Evolutionary conservation across 1,140 invertebrate genomes (phyloP).

Genomic region (Stegodyphus mimosarum): DNA sequence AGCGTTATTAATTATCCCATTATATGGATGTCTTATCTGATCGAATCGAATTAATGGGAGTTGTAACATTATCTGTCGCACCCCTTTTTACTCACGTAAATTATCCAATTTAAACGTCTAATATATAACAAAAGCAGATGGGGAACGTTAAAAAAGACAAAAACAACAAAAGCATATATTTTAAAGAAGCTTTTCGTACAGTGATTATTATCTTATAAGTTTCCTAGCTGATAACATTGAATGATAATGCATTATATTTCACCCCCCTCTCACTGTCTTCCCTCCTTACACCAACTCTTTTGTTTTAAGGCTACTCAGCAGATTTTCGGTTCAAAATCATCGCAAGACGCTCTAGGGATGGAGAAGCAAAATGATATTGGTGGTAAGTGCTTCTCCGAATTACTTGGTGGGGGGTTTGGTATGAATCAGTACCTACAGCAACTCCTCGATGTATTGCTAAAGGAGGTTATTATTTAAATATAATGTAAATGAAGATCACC

Average conservation of each 20-base stretch:
- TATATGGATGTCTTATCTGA: slow-evolving; percentile 27
- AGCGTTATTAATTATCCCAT: slow-evolving; percentile 44
- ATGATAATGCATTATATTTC: neutral
- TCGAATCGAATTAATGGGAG: slow-evolving; percentile 21
- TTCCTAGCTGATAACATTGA: neutral
- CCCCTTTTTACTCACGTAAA: slow-evolving; percentile 18
- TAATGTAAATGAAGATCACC: no score
- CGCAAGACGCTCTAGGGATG: neutral
- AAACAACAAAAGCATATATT: neutral
- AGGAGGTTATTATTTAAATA: no score
- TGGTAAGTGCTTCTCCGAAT: neutral
- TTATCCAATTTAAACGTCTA: slow-evolving; percentile 38
- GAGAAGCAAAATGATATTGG: neutral
- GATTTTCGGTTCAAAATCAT: neutral
- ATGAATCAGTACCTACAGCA: no score
- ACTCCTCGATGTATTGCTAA: no score
- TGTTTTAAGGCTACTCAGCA: neutral
- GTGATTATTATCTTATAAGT: slow-evolving; percentile 37
- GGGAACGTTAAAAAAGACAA: neutral
- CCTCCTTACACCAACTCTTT: neutral
- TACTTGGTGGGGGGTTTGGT: neutral
- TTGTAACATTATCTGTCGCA: slow-evolving; percentile 23
- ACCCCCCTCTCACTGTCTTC: neutral
- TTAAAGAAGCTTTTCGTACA: neutral
- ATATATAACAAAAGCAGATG: slow-evolving; percentile 15